Base-by-base conservation (phyloP, 2,888 invertebrate genomes). In the Drosophila mimica region DNA sequence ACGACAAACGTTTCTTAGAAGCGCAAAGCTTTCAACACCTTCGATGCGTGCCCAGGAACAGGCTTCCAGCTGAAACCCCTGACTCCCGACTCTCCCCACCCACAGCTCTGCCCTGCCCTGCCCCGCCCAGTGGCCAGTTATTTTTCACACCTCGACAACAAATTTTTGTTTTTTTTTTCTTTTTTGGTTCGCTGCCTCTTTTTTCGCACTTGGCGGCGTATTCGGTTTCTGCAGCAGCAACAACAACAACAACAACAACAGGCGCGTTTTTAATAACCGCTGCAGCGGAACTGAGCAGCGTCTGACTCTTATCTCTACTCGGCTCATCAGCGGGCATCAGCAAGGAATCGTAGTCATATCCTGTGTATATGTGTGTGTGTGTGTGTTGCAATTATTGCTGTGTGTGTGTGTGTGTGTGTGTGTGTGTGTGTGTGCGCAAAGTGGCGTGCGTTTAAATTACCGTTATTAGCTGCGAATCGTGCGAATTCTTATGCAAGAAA, bases 111-210 rank as follows among this genome's bases (percentile, higher is more conserved):
- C 49, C 51, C 54, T 76, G 83, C 78, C 77, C 20, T 58, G 65
- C 49, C 51, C 54, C 76, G 83, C 78, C 77, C 91, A 90, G 91
- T 91, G 83, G 79, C 77, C 91, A 90, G 91, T 91, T 92, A 91
- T 92, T 91, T 88, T 91, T 91, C 91, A 92, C 91, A 92, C 92
- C 90, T 91, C 91, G 90, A 91, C 91, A 91, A 85, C 88, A 90
- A 54, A 33, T 53, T 54, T 65, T 53, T 62, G 31, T 61, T 56
- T 33, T 33, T 38, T n/a, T n/a, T 31, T 33, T 36, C 20, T 43
- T n/a, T 31, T 33, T 36, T 28, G 36, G 34, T 56, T 73, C 58
- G 11, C 36, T 56, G 38, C 38, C 31, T 53, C 25, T 70, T 65
- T 75, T 89, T 91, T 92, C 84, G 83, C 92, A 91, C 91, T 90